Conservation (phyloP, 1,140 invertebrate species). For the Brachionus rotundiformis region DNA sequence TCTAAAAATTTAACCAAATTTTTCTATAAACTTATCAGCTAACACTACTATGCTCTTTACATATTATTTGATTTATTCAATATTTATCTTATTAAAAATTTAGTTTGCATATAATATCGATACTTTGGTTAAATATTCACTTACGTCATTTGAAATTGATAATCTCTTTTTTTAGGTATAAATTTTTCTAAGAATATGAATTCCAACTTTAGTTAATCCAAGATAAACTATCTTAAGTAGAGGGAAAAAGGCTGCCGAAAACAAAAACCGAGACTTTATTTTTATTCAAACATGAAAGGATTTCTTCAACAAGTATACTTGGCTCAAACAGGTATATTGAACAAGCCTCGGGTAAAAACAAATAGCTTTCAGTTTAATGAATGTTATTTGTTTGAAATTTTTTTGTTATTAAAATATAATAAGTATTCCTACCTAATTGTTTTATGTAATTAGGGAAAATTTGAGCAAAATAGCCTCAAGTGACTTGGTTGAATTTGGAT, state of each 20-base stretch:
- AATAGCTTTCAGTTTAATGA: background rate
- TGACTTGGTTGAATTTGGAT: background rate
- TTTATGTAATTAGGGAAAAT: background rate
- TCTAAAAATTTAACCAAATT: background rate
- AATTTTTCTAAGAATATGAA: slow-evolving; percentile 3
- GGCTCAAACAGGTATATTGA: background rate
- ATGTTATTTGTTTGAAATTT: slow-evolving; percentile 8
- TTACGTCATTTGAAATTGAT: slow-evolving; percentile 42
- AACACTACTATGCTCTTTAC: background rate
- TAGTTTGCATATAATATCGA: slow-evolving; percentile 15
- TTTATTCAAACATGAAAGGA: background rate
- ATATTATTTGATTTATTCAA: background rate
- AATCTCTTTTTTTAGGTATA: slow-evolving; percentile 31
- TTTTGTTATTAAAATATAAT: background rate
- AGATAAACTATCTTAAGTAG: background rate
- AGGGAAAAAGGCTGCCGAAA: background rate
- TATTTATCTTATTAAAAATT: slow-evolving; percentile 16
- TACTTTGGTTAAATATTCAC: slow-evolving; percentile 32
- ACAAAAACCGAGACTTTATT: background rate
- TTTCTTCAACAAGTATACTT: background rate
- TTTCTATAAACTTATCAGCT: background rate
- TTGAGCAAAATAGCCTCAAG: background rate
- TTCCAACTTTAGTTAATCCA: slow-evolving; percentile 11
- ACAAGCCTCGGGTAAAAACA: background rate
- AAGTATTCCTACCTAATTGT: background rate